Conservation (phyloP, 2,888 invertebrate species). For the Schrankia costaestrigalis region DNA sequence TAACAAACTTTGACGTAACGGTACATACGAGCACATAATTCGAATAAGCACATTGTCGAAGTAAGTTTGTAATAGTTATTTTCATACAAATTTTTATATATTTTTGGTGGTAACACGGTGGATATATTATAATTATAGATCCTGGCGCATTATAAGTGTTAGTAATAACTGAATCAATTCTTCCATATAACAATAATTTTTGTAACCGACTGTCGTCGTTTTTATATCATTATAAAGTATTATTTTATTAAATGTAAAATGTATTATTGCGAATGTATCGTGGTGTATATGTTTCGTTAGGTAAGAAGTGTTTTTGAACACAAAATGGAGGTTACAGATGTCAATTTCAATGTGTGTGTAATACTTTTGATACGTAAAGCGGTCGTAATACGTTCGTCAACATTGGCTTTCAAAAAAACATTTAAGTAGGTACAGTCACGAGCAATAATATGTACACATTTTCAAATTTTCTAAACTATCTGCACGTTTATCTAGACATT, state of each 20-base stretch:
- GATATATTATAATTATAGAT: conserved; percentile 52
- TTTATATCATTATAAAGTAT: conserved; percentile 57
- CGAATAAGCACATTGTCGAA: conserved; percentile 59
- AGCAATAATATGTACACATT: too few species aligned
- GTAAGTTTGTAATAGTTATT: conserved; percentile 62
- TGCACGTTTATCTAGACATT: too few species aligned
- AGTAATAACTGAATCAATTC: conserved; percentile 52
- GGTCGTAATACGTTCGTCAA: too few species aligned
- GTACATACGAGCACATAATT: too few species aligned
- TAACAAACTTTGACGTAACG: too few species aligned
- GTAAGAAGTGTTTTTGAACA: too few species aligned
- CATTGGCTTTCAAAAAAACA: too few species aligned
- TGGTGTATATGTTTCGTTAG: conserved; percentile 47
- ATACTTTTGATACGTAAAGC: too few species aligned
- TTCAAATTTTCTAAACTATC: too few species aligned
- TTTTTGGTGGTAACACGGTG: conserved; percentile 54
- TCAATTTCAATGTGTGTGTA: too few species aligned
- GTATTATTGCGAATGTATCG: conserved; percentile 45
- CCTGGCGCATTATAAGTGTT: conserved; percentile 21
- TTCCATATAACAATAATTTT: conserved; percentile 63
- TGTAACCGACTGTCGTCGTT: conserved; percentile 44
- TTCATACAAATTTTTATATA: conserved; percentile 68
- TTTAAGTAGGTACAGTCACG: too few species aligned
- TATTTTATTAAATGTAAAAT: conserved; percentile 61
- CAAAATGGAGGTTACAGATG: too few species aligned